Evolutionary conservation across 2,113 vertebrate genomes (phyloP), one percentile per base, ranked within the genome.

Genomic region (Chroicocephalus ridibundus): DNA sequence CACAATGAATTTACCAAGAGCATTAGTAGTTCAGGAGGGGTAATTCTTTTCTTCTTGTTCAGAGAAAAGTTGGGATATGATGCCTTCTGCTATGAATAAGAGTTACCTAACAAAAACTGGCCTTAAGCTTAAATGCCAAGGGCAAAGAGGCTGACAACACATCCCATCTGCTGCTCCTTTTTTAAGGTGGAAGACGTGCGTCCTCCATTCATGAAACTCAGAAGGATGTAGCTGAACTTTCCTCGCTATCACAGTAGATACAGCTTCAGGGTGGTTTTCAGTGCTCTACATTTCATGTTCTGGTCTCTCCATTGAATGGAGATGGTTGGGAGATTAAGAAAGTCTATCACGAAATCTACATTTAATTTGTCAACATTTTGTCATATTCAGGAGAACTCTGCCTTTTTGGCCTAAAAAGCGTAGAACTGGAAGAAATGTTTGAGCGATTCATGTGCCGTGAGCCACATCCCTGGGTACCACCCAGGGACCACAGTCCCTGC

Each of bases 391-490:
- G 18, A 87, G 78, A 79, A 66, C 25, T 89, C 31, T 72, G 34
- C 9, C 19, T 54, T 86, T 90, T 72, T 65, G 66, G 21, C n/a
- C 20, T 49, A 25, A 80, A 82, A 22, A 49, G 8, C 21, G 26
- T 74, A 82, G 58, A 65, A 57, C 20, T 55, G 49, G 61, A 90
- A 89, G 69, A 94, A 86, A 89, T 1, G 2, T 76, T 82, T 91
- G 57, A 70, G 36, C 32, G 1, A 86, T 82, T 86, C 61, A 13
- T 49, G 6, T 1, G 6, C 49, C 0, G 0, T 47, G 29, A 94
- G 22, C 44, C 69, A 38, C 65, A 82, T 72, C 55, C 38, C 86
- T 62, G 46, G 42, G 82, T 90, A 51, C 79, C 55, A 74, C 54
- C 10, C 61, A 51, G 65, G 61, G 69, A 79, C 77, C 49, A 26